phyloP scores from a whole-genome alignment of 2,113 vertebrate genomes.

The Amphiprion ocellaris region DNA sequence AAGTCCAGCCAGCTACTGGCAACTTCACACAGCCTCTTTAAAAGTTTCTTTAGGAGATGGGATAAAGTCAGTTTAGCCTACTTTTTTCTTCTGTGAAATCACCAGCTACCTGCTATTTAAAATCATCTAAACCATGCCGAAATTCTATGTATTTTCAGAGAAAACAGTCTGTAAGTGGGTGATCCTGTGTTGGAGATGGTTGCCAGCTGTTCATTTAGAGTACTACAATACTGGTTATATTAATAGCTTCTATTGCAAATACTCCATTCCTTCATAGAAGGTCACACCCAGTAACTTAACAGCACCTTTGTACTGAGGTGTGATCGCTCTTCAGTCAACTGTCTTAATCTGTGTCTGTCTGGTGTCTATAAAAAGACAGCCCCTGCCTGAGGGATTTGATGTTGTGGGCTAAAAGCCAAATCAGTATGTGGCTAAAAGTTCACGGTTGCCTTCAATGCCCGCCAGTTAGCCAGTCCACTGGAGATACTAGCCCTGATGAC shows the following conservation, averaged over 20 bases:
- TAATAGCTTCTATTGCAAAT: background rate
- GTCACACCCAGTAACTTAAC: too few species aligned
- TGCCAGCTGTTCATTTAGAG: background rate
- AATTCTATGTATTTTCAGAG: background rate
- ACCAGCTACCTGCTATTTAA: background rate
- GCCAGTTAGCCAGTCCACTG: background rate
- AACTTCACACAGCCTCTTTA: background rate
- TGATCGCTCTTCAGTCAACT: slow-evolving; percentile 3
- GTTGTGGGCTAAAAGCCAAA: slow-evolving; percentile 3
- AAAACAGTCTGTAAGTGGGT: background rate
- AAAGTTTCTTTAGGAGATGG: background rate
- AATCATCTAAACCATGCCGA: background rate
- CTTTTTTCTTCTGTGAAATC: background rate
- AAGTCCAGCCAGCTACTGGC: slow-evolving; percentile 6
- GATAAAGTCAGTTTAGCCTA: background rate
- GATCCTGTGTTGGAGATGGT: background rate
- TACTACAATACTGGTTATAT: background rate
- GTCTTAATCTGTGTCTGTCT: slow-evolving; percentile 62
- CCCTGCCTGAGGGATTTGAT: slow-evolving; percentile 24
- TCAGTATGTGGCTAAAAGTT: slow-evolving; percentile 6
- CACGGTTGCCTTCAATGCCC: background rate
- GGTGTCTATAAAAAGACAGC: slow-evolving; percentile 57
- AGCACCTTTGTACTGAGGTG: background rate
- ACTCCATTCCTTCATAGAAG: background rate
- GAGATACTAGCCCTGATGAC: too few species aligned